These are phyloP conservation scores for Hyposmocoma kahamanoa DNA, from an alignment of 1,140 invertebrate genomes.

Conservation along the genomic window DNA sequence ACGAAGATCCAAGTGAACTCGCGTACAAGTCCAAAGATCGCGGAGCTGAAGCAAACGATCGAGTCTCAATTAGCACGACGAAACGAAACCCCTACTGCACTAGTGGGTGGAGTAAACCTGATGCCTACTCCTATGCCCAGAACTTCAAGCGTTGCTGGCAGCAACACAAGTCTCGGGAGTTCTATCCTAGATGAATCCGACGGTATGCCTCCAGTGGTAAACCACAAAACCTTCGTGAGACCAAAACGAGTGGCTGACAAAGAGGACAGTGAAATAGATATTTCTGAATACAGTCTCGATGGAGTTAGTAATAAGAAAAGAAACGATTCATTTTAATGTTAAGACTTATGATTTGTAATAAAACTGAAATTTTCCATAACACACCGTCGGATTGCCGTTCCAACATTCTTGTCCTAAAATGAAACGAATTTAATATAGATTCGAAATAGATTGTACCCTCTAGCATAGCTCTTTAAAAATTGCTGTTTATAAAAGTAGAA, in stretches of 20 bases:
- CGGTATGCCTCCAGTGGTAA: conserved; percentile 21
- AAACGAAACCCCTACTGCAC: conserved; percentile 41
- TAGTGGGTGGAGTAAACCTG: conserved; percentile 47
- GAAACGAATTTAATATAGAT: too few relatives aligned
- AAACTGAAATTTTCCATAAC: too few relatives aligned
- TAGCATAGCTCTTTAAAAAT: too few relatives aligned
- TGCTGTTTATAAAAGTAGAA: too few relatives aligned
- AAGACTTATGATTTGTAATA: too few relatives aligned
- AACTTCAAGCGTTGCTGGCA: conserved; percentile 46
- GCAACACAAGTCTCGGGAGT: conserved; percentile 62
- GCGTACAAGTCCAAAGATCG: conserved; percentile 56
- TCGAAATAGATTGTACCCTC: too few relatives aligned
- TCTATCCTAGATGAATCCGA: conserved; percentile 64
- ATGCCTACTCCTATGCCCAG: conserved; percentile 28
- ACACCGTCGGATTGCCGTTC: too few relatives aligned
- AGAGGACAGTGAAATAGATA: conserved; percentile 64
- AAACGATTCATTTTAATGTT: conserved; percentile 27
- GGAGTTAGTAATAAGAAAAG: conserved; percentile 36
- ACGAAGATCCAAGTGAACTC: conserved; percentile 34
- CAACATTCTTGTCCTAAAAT: too few relatives aligned
- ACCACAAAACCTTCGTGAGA: conserved; percentile 37
- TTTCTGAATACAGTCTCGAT: conserved; percentile 63
- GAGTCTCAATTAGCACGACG: conserved; percentile 58
- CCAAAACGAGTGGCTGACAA: conserved; percentile 38
- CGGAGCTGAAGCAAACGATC: conserved; percentile 59